Conservation (phyloP, 2,797 vertebrate species). For the Aplochiton taeniatus region DNA sequence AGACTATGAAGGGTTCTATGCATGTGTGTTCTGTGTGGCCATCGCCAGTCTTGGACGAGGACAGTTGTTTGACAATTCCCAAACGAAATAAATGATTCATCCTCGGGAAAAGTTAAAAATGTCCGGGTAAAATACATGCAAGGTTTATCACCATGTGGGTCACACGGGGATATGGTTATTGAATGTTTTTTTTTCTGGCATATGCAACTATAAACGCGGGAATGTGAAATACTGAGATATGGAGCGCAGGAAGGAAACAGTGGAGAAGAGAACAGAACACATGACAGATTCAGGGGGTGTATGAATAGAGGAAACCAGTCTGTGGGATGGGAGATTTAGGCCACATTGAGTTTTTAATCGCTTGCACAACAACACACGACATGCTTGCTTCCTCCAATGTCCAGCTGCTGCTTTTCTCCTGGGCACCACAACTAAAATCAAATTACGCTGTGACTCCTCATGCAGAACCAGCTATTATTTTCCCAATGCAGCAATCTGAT, state of each 20-base stretch:
- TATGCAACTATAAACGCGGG: conserved; percentile 27
- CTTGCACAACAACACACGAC: conserved; percentile 58
- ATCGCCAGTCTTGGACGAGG: not conserved
- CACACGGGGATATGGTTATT: conserved; percentile 46
- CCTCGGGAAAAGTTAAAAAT: conserved; percentile 41
- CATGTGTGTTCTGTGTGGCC: conserved; percentile 6
- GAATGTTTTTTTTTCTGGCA: conserved; percentile 41
- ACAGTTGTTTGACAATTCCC: conserved; percentile 21
- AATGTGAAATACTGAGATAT: conserved; percentile 46
- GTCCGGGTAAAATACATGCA: conserved; percentile 36
- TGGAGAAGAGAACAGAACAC: conserved; percentile 45
- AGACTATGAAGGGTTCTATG: conserved; percentile 12
- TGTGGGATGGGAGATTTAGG: conserved; percentile 64
- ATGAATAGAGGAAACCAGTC: conserved; percentile 58
- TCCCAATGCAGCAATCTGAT: conserved; percentile 61
- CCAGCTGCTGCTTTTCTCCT: conserved; percentile 65
- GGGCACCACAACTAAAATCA: conserved; percentile 45
- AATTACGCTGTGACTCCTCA: conserved; percentile 52
- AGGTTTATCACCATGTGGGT: conserved; percentile 47
- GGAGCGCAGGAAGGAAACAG: conserved; percentile 26
- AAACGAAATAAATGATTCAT: conserved; percentile 51
- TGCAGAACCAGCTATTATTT: conserved; percentile 65
- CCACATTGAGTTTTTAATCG: conserved; percentile 47
- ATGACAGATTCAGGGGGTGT: conserved; percentile 65
- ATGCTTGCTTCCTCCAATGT: conserved; percentile 47